Evolutionary conservation across 2,888 invertebrate species (phyloP).

Genomic region (Lochmaea capreae): DNA sequence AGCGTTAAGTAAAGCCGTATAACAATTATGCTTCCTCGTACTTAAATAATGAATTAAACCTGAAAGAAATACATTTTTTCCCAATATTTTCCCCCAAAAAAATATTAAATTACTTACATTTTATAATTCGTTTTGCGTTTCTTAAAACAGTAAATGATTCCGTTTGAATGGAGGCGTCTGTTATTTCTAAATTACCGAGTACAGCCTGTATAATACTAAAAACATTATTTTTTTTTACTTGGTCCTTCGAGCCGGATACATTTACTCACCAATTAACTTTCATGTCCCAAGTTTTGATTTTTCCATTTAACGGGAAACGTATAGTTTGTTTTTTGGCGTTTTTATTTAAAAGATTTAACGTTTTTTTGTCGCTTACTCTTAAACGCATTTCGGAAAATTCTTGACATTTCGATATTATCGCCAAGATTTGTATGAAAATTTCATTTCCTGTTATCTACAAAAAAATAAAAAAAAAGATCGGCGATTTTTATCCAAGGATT

Average conservation of each 20-base stretch:
- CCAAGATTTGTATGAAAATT: slow-evolving; percentile 69
- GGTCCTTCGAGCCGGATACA: background rate
- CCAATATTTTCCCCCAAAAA: slow-evolving; percentile 6
- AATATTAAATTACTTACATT: slow-evolving; percentile 69
- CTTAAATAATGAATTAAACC: slow-evolving; percentile 72
- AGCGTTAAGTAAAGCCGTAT: slow-evolving; percentile 70
- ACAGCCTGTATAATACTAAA: slow-evolving; percentile 80
- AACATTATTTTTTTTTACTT: background rate
- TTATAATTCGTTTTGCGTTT: slow-evolving; percentile 75
- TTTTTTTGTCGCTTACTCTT: slow-evolving; percentile 76
- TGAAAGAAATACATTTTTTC: slow-evolving; percentile 52
- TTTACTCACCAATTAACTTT: slow-evolving; percentile 79
- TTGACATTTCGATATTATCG: slow-evolving; percentile 71
- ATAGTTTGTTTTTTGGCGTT: slow-evolving; percentile 71
- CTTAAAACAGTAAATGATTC: slow-evolving; percentile 78
- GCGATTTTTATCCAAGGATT: background rate
- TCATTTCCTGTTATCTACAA: slow-evolving; percentile 72
- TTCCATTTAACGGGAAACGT: slow-evolving; percentile 77
- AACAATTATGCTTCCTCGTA: slow-evolving; percentile 61
- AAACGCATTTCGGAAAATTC: slow-evolving; percentile 78
- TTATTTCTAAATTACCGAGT: slow-evolving; percentile 76
- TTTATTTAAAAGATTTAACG: slow-evolving; percentile 77
- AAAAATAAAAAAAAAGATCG: slow-evolving; percentile 24
- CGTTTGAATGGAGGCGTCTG: slow-evolving; percentile 76
- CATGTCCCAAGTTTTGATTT: slow-evolving; percentile 77